Conservation (phyloP, 2,113 vertebrate species). For the Lycaon pictus region DNA sequence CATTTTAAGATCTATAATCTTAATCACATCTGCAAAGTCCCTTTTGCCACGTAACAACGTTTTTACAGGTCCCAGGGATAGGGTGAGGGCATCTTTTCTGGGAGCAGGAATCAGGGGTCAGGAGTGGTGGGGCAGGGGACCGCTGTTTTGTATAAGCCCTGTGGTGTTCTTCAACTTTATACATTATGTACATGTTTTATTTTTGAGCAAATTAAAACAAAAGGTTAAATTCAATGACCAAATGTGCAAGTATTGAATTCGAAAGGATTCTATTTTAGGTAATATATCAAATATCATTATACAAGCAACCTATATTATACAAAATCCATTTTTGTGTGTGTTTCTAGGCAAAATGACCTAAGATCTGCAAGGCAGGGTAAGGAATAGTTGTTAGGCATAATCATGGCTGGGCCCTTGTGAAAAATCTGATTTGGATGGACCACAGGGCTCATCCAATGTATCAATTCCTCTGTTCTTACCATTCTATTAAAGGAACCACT, state of each 20-base stretch:
- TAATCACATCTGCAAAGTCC: neutral
- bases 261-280: slow-evolving; percentile 24
- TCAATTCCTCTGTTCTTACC: neutral
- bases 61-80: slow-evolving; percentile 19
- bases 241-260: slow-evolving; percentile 28
- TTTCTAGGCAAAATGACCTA: slow-evolving; percentile 48
- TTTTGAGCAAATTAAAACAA: slow-evolving; percentile 36
- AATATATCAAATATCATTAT: neutral
- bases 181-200: neutral
- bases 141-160: neutral
- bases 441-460: neutral
- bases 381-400: slow-evolving; percentile 27
- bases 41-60: neutral
- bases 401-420: neutral
- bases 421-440: slow-evolving; percentile 25
- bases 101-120: neutral
- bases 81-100: neutral
- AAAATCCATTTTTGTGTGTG: slow-evolving; percentile 27
- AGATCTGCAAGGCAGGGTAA: neutral
- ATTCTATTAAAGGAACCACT: neutral
- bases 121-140: neutral
- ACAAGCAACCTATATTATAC: neutral
- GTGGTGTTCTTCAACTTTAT: neutral
- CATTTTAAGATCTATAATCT: neutral
- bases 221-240: slow-evolving; percentile 32